Conservation (phyloP, 1,140 invertebrate genomes). For the Rhopalosiphum maidis region DNA sequence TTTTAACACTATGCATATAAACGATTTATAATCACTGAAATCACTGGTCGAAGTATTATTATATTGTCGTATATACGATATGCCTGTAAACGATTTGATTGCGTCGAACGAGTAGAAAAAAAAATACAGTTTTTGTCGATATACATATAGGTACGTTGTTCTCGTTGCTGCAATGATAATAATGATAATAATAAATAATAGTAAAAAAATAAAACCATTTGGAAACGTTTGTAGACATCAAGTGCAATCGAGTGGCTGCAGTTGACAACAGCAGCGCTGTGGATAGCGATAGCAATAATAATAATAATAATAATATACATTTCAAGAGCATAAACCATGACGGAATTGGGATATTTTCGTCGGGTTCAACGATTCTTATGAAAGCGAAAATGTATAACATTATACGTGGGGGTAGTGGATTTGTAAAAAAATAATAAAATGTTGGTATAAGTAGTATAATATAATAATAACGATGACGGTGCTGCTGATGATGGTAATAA, state of each 20-base stretch:
- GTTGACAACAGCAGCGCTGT: conserved; percentile 1
- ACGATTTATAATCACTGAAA: neutral
- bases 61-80: neutral
- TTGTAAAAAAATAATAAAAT: conserved; percentile 19
- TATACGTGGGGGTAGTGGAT: neutral
- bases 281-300: neutral
- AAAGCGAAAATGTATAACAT: conserved; percentile 26
- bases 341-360: conserved; percentile 10
- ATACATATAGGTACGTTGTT: neutral
- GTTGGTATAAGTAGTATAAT: conserved; percentile 1
- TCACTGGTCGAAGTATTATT: neutral
- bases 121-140: neutral
- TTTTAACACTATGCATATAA: neutral
- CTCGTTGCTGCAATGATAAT: neutral
- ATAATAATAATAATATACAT: neutral
- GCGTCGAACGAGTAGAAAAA: neutral
- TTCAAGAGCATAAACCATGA: conserved; percentile 27
- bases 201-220: neutral
- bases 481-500: neutral
- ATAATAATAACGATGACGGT: neutral
- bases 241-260: neutral
- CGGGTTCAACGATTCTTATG: conserved; percentile 28
- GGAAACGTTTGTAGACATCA: neutral
- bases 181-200: neutral
- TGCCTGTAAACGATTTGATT: neutral